Evolutionary conservation across 2,888 invertebrate genomes (phyloP), one percentile per base, ranked within the genome.

Genomic region (Chrysopilus asiliformis): DNA sequence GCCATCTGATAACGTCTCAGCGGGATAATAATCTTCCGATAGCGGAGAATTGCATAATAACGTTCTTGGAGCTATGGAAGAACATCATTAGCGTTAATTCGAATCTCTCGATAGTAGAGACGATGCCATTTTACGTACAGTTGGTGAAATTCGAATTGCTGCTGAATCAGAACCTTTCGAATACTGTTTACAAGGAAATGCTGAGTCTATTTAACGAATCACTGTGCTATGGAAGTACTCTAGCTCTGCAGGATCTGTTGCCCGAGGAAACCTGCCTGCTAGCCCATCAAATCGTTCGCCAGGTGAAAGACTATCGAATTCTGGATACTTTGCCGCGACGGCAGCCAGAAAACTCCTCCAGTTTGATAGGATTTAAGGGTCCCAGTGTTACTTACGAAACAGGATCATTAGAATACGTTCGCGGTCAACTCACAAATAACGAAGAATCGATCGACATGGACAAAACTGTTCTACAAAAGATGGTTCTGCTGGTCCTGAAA

Each of bases 51-150:
- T 79, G 79, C 58, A 71, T 79, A 49, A 65, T 87, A 36, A 84
- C 85, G 32, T 90, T 89, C 57, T 70, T 90, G 45, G 77, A 81
- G 34, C 64, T 90, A 24, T 89, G 89, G 89, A 85, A 87, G 56
- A 81, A 83, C 46, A 84, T 87, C 13, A 87, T 90, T 53, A 86
- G 87, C 36, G 86, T 89, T 1, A 85, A 84, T 64, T 85, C 87
- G 15, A 89, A 89, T 66, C 70, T 90, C 36, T 86, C 87, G 28
- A 80, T 89, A 18, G 79, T 85, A 44, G 87, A 89, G 55, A 89
- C 86, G 1, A 81, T 87, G 57, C 81, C 85, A 3, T 90, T 87
- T 59, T 86, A 87, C 57, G 79, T 82, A 2, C 81, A 86, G 53
- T 61, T 89, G 47, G 82, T 86, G 49, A 75, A 77, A 50, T 82